A percentile compares a stretch with the other conserved stretches of the same genome.
phyloP scores from a whole-genome alignment of 2,797 vertebrate species.

The Holocentrus rufus region DNA sequence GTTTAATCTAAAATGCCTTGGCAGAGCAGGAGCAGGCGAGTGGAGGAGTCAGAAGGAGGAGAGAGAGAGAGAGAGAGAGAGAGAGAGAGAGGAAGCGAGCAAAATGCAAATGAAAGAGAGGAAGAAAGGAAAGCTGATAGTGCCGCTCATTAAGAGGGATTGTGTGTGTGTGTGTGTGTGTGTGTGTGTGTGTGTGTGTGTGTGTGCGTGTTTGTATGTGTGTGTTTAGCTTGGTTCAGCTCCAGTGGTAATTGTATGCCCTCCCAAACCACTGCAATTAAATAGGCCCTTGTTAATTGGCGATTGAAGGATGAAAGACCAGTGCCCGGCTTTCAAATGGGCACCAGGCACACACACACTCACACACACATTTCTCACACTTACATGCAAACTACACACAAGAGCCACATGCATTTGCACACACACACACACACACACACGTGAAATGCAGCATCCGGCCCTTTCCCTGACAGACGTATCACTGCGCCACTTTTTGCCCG shows the following conservation, averaged over 20 bases:
- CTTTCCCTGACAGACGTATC: slow-evolving; percentile 1
- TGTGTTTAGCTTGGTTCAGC: slow-evolving; percentile 64
- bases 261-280: slow-evolving; percentile 76
- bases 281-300: slow-evolving; percentile 77
- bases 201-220: slow-evolving; percentile 44
- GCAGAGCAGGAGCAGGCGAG: slow-evolving; percentile 33
- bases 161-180: slow-evolving; percentile 32
- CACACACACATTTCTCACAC: too few relatives aligned
- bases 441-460: slow-evolving; percentile 27
- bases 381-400: slow-evolving; percentile 30
- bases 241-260: slow-evolving; percentile 73
- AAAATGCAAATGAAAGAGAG: slow-evolving; percentile 55
- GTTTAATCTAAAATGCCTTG: slow-evolving; percentile 36
- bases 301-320: slow-evolving; percentile 72
- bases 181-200: slow-evolving; percentile 39
- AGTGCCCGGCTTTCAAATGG: slow-evolving; percentile 61
- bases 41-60: slow-evolving; percentile 15
- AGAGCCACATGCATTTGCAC: too few relatives aligned
- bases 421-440: slow-evolving; percentile 26
- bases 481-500: background rate
- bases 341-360: slow-evolving; percentile 31
- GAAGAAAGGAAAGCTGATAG: slow-evolving; percentile 57
- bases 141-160: slow-evolving; percentile 62
- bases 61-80: slow-evolving; percentile 20
- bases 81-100: slow-evolving; percentile 19